Evolutionary conservation across 2,797 vertebrate genomes (phyloP).

Genomic region (Perodicticus potto): DNA sequence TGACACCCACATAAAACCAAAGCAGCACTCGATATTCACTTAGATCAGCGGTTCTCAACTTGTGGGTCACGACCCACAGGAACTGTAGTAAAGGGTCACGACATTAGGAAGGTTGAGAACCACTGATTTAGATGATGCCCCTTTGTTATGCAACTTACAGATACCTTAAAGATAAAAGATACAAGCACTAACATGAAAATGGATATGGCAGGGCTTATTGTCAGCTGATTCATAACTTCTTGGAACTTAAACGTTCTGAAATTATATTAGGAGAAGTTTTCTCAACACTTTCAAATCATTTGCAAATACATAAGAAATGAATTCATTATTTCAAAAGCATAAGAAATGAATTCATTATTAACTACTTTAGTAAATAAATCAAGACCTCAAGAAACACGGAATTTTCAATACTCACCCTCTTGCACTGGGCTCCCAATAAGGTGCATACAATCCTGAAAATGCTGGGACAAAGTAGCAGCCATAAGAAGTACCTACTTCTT

Average conservation of each 20-base stretch:
- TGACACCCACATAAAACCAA: constrained; percentile 10
- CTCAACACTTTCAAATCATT: not conserved
- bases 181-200: not conserved
- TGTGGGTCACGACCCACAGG: no score
- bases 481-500: no score
- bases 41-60: not conserved
- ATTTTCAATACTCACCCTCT: constrained; percentile 86
- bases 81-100: no score
- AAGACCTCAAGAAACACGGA: constrained; percentile 19
- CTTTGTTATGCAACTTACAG: not conserved
- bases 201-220: not conserved
- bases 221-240: constrained; percentile 18
- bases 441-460: no score
- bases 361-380: constrained; percentile 14
- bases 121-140: not conserved
- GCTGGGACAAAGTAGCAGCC: no score
- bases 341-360: no score
- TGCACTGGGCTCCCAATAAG: no score
- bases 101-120: no score
- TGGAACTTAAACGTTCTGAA: not conserved
- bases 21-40: not conserved
- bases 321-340: no score
- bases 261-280: constrained; percentile 32
- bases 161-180: constrained; percentile 31
- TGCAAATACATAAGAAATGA: constrained; percentile 46